Evolutionary conservation across 2,888 invertebrate genomes (phyloP).

Genomic region (Leucozona laternaria): DNA sequence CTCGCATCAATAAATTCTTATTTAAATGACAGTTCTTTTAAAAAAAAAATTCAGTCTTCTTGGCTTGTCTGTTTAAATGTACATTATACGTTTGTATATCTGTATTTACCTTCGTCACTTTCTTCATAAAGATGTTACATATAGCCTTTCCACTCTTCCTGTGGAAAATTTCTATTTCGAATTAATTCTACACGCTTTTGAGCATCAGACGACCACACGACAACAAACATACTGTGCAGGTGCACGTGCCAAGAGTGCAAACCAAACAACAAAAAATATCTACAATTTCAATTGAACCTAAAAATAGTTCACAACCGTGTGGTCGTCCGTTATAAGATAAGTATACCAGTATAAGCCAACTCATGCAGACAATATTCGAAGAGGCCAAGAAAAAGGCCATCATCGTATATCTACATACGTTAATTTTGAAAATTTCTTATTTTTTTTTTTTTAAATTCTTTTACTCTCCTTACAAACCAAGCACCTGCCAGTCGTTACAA

Average conservation of each 20-base stretch:
- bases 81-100: too few relatives aligned
- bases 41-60: conserved; percentile 21
- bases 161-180: conserved; percentile 50
- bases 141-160: conserved; percentile 6
- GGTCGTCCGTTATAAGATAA: conserved; percentile 10
- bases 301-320: conserved; percentile 40
- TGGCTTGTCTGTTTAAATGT: conserved; percentile 3
- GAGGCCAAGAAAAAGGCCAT: conserved; percentile 32
- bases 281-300: conserved; percentile 25
- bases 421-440: background rate
- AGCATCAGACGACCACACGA: conserved; percentile 12
- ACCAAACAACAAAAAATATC: conserved; percentile 11
- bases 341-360: conserved; percentile 16
- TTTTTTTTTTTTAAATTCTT: too few relatives aligned
- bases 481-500: conserved; percentile 30
- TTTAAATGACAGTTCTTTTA: conserved; percentile 47
- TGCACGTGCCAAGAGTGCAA: conserved; percentile 42
- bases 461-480: too few relatives aligned
- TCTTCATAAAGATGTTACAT: conserved; percentile 30
- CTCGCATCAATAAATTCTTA: background rate
- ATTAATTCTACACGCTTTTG: conserved; percentile 50
- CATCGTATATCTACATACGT: background rate
- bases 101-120: conserved; percentile 24
- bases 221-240: conserved; percentile 16
- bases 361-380: conserved; percentile 6